Evolutionary conservation across 2,113 vertebrate genomes (phyloP).

Genomic region (Ariopsis seemanni): DNA sequence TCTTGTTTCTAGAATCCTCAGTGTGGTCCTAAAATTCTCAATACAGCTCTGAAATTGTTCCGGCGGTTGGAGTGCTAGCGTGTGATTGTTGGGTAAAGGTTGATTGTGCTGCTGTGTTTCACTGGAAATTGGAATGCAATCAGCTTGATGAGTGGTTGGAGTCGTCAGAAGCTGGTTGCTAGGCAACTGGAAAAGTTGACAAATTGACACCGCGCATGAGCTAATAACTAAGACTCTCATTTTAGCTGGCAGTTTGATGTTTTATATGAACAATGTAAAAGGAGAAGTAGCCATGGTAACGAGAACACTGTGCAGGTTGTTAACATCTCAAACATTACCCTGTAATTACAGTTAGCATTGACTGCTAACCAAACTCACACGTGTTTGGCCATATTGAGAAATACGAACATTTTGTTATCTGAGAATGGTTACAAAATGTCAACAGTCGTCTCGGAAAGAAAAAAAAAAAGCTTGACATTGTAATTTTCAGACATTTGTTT

Average conservation of each 20-base stretch:
- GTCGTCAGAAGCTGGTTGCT: not conserved
- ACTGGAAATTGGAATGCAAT: not conserved
- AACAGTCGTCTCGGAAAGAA: constrained; percentile 54
- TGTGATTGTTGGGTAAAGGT: not conserved
- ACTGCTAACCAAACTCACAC: not conserved
- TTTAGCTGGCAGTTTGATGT: not conserved
- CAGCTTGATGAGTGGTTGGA: not conserved
- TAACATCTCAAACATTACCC: too few species aligned
- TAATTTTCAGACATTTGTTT: constrained; percentile 48
- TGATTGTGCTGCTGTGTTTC: not conserved
- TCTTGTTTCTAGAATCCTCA: not conserved
- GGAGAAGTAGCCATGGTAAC: not conserved
- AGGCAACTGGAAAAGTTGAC: not conserved
- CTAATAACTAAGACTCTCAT: not conserved
- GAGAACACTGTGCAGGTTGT: not conserved
- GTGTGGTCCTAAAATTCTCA: too few species aligned
- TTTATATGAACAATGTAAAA: not conserved
- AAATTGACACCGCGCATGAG: not conserved
- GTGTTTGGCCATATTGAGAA: not conserved
- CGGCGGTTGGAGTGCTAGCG: not conserved
- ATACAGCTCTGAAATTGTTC: not conserved
- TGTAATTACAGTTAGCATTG: not conserved
- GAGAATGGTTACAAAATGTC: constrained; percentile 70
- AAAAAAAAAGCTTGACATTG: constrained; percentile 70
- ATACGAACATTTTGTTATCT: constrained; percentile 65